Percentiles rank a stretch among this genome's conserved stretches.
These are phyloP conservation scores for Hydropotes inermis DNA, from an alignment of 2,113 vertebrate species.

Conservation along the genomic window DNA sequence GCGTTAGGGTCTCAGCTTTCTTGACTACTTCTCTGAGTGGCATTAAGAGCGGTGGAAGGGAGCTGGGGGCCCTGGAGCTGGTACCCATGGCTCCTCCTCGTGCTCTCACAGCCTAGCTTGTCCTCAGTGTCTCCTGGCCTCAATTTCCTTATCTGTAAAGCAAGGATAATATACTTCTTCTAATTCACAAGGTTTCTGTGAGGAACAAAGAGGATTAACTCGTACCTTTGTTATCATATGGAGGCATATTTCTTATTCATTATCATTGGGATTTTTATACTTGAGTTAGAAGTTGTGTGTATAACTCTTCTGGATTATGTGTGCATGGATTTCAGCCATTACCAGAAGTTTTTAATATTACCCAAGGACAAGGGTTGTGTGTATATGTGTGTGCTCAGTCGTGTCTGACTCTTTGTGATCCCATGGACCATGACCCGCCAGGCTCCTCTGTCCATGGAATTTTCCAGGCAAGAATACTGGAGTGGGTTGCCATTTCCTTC, in stretches of 20 bases:
- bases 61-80: neutral
- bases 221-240: neutral
- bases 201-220: neutral
- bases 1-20: neutral
- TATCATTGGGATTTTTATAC: neutral
- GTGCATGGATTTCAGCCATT: neutral
- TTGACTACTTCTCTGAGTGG: neutral
- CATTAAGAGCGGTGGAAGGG: neutral
- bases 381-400: neutral
- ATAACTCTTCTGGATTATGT: neutral
- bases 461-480: neutral
- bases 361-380: neutral
- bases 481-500: neutral
- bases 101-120: neutral
- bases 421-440: neutral
- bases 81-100: accelerated
- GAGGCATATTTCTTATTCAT: neutral
- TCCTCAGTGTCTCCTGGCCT: neutral
- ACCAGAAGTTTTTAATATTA: neutral
- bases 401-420: neutral
- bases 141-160: neutral
- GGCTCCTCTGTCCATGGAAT: neutral
- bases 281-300: neutral
- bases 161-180: neutral
- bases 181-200: neutral